Evolutionary conservation across 2,113 vertebrate species (phyloP), one percentile per base, ranked within the genome.

Genomic region (Ctenodactylus gundi): DNA sequence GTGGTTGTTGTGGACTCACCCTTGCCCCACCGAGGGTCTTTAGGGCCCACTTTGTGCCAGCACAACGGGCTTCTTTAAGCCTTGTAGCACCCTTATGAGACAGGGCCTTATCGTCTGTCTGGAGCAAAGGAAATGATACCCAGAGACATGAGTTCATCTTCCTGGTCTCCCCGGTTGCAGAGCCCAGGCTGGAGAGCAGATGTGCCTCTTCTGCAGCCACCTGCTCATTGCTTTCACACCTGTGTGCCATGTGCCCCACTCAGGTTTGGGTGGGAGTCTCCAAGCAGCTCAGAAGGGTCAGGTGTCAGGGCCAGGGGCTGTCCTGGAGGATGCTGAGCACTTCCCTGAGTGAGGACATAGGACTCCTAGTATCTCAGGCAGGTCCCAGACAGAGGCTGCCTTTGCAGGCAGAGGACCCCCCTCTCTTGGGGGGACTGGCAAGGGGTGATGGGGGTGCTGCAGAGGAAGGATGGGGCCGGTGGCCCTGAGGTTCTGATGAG

Each of bases 41-140:
- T 25, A 15, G 62, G n/a, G 49, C 3, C 49, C 23, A 9, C 73
- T 49, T 60, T 4, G 46, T 7, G 17, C 51, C 31, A 18, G 55
- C 14, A 17, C 18, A 3, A 1, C 14, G 20, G 25, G 36, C 41
- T 55, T 36, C 1, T 29, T 39, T 72, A n/a, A 41, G 31, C n/a
- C 29, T 31, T 20, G 6, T 1, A 1, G 7, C 51, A 20, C 8
- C 76, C n/a, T 46, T 29, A 2, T 0, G 27, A n/a, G 80, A 14
- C 15, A 51, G 41, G 44, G 6, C 39, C 34, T 10, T 1, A 1
- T 27, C 34, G 72, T n/a, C 36, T 18, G 51, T 13, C 5, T 67
- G 62, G n/a, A 31, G 2, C 46, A 11, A 57, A 23, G 36, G n/a
- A 20, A n/a, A 23, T 14, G 51, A 57, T 14, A 4, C 39, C 82